Evolutionary conservation across 2,113 vertebrate genomes (phyloP).

Genomic region (Thunnus maccoyii): DNA sequence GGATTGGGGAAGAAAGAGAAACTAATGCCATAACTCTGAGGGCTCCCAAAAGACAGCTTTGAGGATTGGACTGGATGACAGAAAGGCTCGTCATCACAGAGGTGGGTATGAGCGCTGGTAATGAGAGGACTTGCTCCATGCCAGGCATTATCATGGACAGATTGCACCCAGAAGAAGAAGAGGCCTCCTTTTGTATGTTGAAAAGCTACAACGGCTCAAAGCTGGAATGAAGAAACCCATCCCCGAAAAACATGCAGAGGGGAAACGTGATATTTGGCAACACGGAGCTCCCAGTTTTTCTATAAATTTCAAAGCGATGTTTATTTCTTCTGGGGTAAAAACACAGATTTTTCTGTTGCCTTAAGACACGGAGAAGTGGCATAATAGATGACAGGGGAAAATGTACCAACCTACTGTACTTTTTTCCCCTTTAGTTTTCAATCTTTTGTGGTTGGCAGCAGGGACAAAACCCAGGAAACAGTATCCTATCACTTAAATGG

Average conservation of each 20-base stretch:
- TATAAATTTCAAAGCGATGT: conserved; percentile 44
- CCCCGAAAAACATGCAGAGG: conserved; percentile 29
- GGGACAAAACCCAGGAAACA: conserved; percentile 86
- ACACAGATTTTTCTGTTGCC: conserved; percentile 42
- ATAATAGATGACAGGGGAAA: conserved; percentile 58
- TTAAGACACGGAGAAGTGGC: conserved; percentile 68
- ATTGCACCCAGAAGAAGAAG: conserved; percentile 52
- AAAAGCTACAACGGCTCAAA: conserved; percentile 36
- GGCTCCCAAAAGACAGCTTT: conserved; percentile 79
- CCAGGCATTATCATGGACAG: conserved; percentile 70
- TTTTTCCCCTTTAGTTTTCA: conserved; percentile 43
- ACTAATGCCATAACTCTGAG: conserved; percentile 77
- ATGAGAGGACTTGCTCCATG: conserved; percentile 69
- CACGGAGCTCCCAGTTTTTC: conserved; percentile 14
- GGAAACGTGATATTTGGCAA: conserved; percentile 45
- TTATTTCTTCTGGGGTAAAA: conserved; percentile 13
- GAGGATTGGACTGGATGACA: conserved; percentile 79
- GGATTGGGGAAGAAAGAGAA: conserved; percentile 67
- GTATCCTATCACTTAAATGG: conserved; percentile 95
- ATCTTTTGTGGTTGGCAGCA: conserved; percentile 74
- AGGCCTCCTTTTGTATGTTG: conserved; percentile 64
- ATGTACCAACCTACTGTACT: conserved; percentile 66
- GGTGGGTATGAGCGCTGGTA: conserved; percentile 74
- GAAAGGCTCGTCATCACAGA: conserved; percentile 70
- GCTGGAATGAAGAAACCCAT: conserved; percentile 35